Percentiles rank a stretch among this genome's conserved stretches.
These are phyloP conservation scores for Macaca fascicularis DNA, from an alignment of 2,113 vertebrate species.

Conservation along the genomic window T2T-MFA8v1.1 NC_088376.1:179212001-179212500, in stretches of 20 bases:
- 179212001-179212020: background rate
- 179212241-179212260: background rate
- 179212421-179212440: background rate
- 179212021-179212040: background rate
- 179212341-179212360: background rate
- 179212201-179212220: background rate
- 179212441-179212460: background rate
- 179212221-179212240: background rate
- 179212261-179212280: background rate
- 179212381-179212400: background rate
- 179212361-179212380: background rate
- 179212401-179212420: background rate
- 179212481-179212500: background rate
- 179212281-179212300: background rate
- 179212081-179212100: background rate
- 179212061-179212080: background rate
- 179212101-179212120: background rate
- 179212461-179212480: background rate
- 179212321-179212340: background rate
- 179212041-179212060: background rate
- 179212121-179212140: background rate
- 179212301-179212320: background rate
- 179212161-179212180: background rate
- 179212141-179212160: background rate
- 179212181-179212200: background rate